Percentiles rank a stretch among this genome's conserved stretches.
Evolutionary conservation across 2,113 vertebrate genomes (phyloP).

Genomic region (Albula goreensis): DNA sequence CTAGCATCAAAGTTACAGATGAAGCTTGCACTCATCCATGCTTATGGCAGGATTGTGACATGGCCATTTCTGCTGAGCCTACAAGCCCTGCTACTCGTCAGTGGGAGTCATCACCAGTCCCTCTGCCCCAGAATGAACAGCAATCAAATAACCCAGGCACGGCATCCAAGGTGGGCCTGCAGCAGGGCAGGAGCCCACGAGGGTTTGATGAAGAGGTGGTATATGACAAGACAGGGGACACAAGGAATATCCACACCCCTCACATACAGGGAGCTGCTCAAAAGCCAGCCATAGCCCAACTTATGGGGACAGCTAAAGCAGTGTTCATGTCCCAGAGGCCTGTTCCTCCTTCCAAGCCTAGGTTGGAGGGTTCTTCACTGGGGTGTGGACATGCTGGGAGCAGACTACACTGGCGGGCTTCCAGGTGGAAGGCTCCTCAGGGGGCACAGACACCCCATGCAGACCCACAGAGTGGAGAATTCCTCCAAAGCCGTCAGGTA

Average conservation of each 20-base stretch:
- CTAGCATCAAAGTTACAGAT: not conserved
- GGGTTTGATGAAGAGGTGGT: slow-evolving; percentile 11
- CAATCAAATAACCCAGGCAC: slow-evolving; percentile 20
- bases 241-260: not conserved
- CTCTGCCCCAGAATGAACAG: slow-evolving; percentile 15
- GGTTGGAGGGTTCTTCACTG: not conserved
- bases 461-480: not conserved
- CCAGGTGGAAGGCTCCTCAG: not conserved
- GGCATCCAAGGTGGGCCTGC: not conserved
- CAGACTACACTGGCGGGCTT: not conserved
- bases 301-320: slow-evolving; percentile 59
- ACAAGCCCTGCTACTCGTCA: slow-evolving; percentile 17
- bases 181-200: slow-evolving; percentile 23
- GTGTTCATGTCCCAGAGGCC: slow-evolving; percentile 45
- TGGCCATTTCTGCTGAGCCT: not conserved
- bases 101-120: slow-evolving; percentile 12
- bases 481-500: not conserved
- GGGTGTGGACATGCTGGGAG: not conserved
- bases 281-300: slow-evolving; percentile 57
- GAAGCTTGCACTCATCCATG: not conserved
- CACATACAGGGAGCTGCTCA: not conserved
- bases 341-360: slow-evolving; percentile 35
- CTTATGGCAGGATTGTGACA: not conserved
- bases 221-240: slow-evolving; percentile 9
- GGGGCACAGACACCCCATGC: not conserved